Evolutionary conservation across 2,888 invertebrate species (phyloP).

Genomic region (Apodemia mormo): DNA sequence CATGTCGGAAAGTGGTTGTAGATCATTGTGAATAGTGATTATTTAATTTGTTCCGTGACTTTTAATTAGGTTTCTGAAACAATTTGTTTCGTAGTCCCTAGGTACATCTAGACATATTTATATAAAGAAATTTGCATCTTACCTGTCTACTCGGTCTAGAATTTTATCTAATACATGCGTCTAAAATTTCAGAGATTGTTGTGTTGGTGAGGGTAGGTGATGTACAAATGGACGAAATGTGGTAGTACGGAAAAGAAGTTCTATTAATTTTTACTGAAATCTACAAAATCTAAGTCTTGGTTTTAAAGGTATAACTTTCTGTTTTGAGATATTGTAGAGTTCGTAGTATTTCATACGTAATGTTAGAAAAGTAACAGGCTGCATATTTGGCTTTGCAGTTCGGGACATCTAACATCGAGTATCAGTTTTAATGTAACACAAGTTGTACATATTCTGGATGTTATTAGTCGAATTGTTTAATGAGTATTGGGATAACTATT

Average conservation of each 20-base stretch:
- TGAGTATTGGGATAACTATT: conserved; percentile 46
- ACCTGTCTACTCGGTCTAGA: conserved; percentile 38
- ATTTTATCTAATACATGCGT: conserved; percentile 54
- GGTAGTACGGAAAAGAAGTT: conserved; percentile 58
- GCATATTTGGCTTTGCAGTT: conserved; percentile 69
- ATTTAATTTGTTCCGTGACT: conserved; percentile 26
- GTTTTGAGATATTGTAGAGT: conserved; percentile 24
- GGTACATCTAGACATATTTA: not conserved
- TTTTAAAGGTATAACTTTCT: conserved; percentile 50
- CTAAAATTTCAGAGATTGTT: conserved; percentile 65
- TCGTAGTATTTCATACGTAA: conserved; percentile 28
- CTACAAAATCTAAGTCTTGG: conserved; percentile 42
- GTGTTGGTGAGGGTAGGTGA: conserved; percentile 65
- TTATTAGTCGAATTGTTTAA: conserved; percentile 47
- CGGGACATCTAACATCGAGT: conserved; percentile 53
- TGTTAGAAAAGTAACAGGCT: conserved; percentile 59
- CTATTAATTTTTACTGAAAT: conserved; percentile 42
- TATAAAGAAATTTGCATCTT: conserved; percentile 12
- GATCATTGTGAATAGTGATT: conserved; percentile 43
- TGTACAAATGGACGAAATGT: conserved; percentile 67
- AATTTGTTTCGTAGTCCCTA: not conserved
- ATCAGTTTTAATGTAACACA: conserved; percentile 50
- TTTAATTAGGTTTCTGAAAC: conserved; percentile 36
- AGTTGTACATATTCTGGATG: conserved; percentile 49
- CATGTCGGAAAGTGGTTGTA: conserved; percentile 70